phyloP scores from a whole-genome alignment of 2,888 invertebrate species.

The Microplitis deprimator region DNA sequence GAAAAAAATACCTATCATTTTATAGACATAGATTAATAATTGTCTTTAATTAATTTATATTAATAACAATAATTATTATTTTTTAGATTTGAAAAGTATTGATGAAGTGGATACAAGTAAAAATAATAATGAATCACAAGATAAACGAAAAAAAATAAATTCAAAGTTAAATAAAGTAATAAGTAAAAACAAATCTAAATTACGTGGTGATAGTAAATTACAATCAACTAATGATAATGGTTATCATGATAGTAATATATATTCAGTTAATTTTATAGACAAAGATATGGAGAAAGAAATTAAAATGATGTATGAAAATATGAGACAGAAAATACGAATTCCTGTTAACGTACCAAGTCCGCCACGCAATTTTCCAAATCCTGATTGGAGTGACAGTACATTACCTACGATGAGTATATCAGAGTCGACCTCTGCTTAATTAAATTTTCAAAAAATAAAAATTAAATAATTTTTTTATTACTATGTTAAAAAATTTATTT shows the following conservation, averaged over 20 bases:
- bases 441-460: constrained; percentile 13
- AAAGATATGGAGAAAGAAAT: constrained; percentile 55
- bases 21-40: too few relatives aligned
- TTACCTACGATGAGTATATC: constrained; percentile 59
- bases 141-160: constrained; percentile 8
- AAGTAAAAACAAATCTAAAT: constrained; percentile 9
- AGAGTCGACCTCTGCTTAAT: constrained; percentile 51
- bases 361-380: constrained; percentile 56
- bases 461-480: neutral
- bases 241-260: constrained; percentile 36
- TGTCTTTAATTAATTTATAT: too few relatives aligned
- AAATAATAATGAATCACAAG: neutral
- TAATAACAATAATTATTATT: neutral
- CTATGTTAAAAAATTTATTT: constrained; percentile 6
- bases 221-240: constrained; percentile 2
- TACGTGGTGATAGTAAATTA: constrained; percentile 12
- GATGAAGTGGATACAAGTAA: constrained; percentile 25
- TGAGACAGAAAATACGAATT: constrained; percentile 54
- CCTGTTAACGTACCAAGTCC: constrained; percentile 59
- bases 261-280: constrained; percentile 40
- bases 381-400: constrained; percentile 62
- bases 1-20: too few relatives aligned
- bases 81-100: constrained; percentile 4
- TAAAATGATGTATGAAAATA: constrained; percentile 57
- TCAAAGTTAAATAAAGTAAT: constrained; percentile 10